Base-by-base conservation (phyloP, 2,888 invertebrate species). In the Junonia oenone region DNA sequence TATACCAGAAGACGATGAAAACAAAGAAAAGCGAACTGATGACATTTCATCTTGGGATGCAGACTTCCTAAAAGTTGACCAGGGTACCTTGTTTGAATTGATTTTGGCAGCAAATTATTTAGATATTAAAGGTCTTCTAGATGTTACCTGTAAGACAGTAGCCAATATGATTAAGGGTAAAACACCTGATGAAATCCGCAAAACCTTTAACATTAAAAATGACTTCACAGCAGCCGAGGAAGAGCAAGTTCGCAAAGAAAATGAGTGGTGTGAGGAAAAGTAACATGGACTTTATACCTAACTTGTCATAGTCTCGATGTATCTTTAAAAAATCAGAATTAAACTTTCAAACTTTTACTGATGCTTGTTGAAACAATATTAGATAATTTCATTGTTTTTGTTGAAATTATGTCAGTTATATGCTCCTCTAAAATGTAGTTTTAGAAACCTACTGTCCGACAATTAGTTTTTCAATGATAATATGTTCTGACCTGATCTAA, bases 11-110 rank as follows among this genome's bases (percentile, higher is more conserved):
- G 99, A 99, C 71, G 98, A 99, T 74, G 99, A 99, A 78, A 98
- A 97, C 81, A 97, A 97, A 80, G 98, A 98, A 76, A 99, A 99
- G 75, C 92, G 99, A n/a, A 99, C 99, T 0, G 99, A 99, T 78
- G 99, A 99, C 76, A 99, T 99, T 66, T 97, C 97, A 19, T 97
- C 98, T 0, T 99, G 99, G 99, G 99, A 99, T 91, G 97, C 98
- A 0, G 99, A 99, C 81, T 99, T 99, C 75, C 90, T 99, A 6
- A 99, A 99, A 92, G 99, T 99, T 29, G 98, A 99, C 80, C 98
- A 99, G 81, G 98, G 97, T 58, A 99, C 98, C 0, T 89, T 99
- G 11, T 99, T 98, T 79, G 99, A 99, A 88, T 90, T 99, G 38
- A 99, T 99, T 71, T 88, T 99, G 91, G 98, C 99, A 47, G 98